These are phyloP conservation scores for Dolichopus griseipennis DNA, from an alignment of 2,888 invertebrate genomes.

Conservation along the genomic window DNA sequence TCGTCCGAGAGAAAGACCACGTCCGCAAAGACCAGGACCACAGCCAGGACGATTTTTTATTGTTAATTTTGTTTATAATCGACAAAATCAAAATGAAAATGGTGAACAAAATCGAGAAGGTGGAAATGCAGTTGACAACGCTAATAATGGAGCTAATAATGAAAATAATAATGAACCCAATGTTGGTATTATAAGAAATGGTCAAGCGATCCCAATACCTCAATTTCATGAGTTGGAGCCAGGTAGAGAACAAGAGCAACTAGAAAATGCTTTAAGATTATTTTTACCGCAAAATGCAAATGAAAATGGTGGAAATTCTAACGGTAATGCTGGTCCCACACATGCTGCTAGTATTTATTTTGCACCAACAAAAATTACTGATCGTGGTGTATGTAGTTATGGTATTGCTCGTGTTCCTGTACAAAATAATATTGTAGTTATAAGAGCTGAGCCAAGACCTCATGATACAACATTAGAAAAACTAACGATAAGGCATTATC, in stretches of 20 bases:
- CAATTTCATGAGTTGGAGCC: conserved; percentile 9
- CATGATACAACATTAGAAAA: conserved; percentile 46
- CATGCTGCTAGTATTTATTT: conserved; percentile 12
- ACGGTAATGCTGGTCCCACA: background rate
- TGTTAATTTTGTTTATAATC: conserved; percentile 2
- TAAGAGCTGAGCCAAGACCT: conserved; percentile 37
- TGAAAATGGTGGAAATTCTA: background rate
- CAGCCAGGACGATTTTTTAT: conserved; percentile 12
- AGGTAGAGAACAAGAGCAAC: conserved; percentile 9
- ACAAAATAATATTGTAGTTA: conserved; percentile 39
- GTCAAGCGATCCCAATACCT: background rate
- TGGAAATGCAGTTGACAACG: background rate
- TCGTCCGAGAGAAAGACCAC: conserved; percentile 8
- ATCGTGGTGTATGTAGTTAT: conserved; percentile 40
- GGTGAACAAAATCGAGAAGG: background rate
- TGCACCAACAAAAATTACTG: conserved; percentile 28
- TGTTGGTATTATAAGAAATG: background rate
- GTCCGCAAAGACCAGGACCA: background rate
- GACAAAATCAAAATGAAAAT: background rate
- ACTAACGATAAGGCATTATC: conserved; percentile 51
- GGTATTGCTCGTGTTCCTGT: conserved; percentile 37
- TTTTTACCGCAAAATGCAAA: background rate
- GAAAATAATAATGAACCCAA: background rate
- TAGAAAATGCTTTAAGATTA: conserved; percentile 10
- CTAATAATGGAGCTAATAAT: background rate